Conservation (phyloP, 2,113 vertebrate genomes). For the Rana temporaria region DNA sequence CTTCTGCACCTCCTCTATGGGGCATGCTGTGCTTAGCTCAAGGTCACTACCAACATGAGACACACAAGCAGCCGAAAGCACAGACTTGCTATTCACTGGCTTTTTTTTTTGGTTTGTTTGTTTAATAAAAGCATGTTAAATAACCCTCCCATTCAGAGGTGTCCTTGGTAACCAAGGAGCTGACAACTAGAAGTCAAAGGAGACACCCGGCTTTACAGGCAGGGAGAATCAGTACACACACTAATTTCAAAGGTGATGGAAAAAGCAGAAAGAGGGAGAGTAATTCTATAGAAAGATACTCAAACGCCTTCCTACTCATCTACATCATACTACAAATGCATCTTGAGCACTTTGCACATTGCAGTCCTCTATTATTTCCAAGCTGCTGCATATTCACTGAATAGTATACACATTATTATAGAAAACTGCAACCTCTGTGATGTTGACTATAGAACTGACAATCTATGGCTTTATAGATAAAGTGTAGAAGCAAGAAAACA, state of each 20-base stretch:
- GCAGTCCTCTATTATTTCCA: too few species aligned
- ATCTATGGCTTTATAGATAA: too few species aligned
- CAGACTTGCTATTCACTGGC: conserved; percentile 15
- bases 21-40: not conserved
- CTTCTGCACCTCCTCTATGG: not conserved
- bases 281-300: not conserved
- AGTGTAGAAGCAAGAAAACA: too few species aligned
- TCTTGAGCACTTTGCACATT: too few species aligned
- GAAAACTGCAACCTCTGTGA: too few species aligned
- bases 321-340: too few species aligned
- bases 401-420: too few species aligned
- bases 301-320: not conserved
- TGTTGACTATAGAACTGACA: too few species aligned
- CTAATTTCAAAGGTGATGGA: not conserved
- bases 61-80: not conserved
- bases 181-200: conserved; percentile 6
- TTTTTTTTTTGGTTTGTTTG: conserved; percentile 14
- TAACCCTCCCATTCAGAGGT: conserved; percentile 11
- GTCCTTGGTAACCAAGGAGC: conserved; percentile 47
- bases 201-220: not conserved
- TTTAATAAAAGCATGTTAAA: conserved; percentile 36
- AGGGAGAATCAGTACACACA: not conserved
- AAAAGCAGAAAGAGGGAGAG: not conserved
- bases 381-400: too few species aligned
- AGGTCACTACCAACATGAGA: conserved; percentile 6